Evolutionary conservation across 2,888 invertebrate genomes (phyloP).

Genomic region (Eledone cirrhosa): DNA sequence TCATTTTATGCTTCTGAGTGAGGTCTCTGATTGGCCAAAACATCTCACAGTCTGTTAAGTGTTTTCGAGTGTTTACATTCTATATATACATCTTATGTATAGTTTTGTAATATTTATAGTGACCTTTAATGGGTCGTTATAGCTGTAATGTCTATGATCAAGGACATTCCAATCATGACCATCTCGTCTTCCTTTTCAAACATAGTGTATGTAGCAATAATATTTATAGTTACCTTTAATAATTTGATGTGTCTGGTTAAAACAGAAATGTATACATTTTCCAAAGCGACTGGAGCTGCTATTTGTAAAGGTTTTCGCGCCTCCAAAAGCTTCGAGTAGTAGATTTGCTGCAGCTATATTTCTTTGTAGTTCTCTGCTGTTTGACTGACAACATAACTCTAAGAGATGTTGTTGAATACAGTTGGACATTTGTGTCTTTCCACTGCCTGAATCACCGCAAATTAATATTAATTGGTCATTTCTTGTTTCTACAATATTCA

Average conservation of each 20-base stretch:
- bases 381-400: constrained; percentile 32
- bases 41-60: too few relatives aligned
- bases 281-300: constrained; percentile 55
- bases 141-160: too few relatives aligned
- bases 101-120: too few relatives aligned
- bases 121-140: too few relatives aligned
- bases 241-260: constrained; percentile 37
- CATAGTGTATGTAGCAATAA: not conserved
- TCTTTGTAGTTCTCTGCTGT: constrained; percentile 36
- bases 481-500: constrained; percentile 39
- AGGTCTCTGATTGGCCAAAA: too few relatives aligned
- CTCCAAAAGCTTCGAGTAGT: constrained; percentile 51
- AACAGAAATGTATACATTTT: constrained; percentile 45
- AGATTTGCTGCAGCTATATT: constrained; percentile 44
- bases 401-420: constrained; percentile 39
- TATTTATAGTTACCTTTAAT: constrained; percentile 37
- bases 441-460: constrained; percentile 55
- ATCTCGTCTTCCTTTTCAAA: too few relatives aligned
- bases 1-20: too few relatives aligned
- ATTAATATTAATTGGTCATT: constrained; percentile 50
- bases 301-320: constrained; percentile 49
- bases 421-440: constrained; percentile 43
- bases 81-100: too few relatives aligned
- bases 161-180: too few relatives aligned
- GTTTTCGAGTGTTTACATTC: too few relatives aligned